These are phyloP conservation scores for Ciconia nigra DNA, from an alignment of 2,797 vertebrate species.

Conservation along the genomic window DNA sequence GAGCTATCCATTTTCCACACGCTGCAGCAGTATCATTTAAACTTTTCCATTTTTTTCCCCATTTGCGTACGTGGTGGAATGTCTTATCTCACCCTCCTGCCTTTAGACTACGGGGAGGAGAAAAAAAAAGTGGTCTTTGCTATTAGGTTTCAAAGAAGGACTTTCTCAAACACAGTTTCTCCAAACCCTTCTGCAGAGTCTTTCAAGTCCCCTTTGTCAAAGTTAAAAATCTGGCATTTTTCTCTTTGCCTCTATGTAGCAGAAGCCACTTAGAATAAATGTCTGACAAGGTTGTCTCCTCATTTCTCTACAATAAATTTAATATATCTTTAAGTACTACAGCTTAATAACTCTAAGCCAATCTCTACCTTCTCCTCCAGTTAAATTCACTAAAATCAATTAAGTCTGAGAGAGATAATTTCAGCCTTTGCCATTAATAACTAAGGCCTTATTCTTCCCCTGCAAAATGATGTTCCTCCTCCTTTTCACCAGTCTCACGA, in stretches of 20 bases:
- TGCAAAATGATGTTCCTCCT: conserved; percentile 9
- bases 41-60: neutral
- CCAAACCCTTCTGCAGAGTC: neutral
- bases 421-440: conserved; percentile 31
- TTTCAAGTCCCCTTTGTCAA: conserved; percentile 17
- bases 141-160: conserved; percentile 11
- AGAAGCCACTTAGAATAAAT: neutral
- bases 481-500: neutral
- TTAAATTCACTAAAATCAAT: conserved; percentile 39
- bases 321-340: neutral
- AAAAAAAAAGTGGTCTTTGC: neutral
- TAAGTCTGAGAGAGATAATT: neutral
- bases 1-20: neutral
- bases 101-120: neutral
- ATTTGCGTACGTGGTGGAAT: conserved; percentile 20
- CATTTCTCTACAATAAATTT: neutral
- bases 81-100: conserved; percentile 17
- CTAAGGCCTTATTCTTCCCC: neutral
- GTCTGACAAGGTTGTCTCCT: neutral
- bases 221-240: neutral
- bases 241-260: neutral
- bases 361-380: neutral
- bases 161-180: neutral
- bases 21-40: neutral
- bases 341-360: conserved; percentile 6